phyloP scores from a whole-genome alignment of 2,797 vertebrate species.

The Steatocranus sp. region DNA sequence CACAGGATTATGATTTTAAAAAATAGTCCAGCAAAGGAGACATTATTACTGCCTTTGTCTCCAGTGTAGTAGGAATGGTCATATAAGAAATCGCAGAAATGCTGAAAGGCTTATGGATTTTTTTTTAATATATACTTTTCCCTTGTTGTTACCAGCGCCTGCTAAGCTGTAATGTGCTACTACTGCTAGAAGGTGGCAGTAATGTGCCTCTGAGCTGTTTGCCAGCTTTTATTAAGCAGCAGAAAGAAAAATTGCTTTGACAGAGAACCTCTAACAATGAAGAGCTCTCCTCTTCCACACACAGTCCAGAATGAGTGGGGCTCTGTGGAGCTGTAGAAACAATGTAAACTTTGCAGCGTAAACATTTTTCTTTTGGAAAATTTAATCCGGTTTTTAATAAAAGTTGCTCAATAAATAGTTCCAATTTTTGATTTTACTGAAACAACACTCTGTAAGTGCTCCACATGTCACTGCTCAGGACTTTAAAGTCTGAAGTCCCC shows the following conservation, averaged over 20 bases:
- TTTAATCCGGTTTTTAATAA: accelerated
- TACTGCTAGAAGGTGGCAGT: accelerated
- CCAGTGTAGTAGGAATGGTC: accelerated
- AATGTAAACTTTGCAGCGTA: accelerated
- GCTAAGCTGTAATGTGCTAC: not conserved
- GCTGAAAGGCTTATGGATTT: not conserved
- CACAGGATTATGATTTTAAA: not conserved
- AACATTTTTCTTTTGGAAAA: not conserved
- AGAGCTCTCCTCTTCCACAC: not conserved
- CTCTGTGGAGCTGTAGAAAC: not conserved
- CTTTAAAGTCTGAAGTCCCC: too few species aligned
- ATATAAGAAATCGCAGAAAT: accelerated
- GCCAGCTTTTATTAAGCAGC: not conserved
- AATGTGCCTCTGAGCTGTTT: not conserved
- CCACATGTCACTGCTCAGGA: accelerated
- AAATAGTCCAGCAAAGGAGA: not conserved
- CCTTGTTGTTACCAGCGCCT: accelerated
- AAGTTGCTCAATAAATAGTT: not conserved
- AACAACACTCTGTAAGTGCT: not conserved
- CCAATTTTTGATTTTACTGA: accelerated
- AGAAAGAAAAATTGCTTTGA: accelerated
- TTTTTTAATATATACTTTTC: not conserved
- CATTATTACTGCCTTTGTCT: not conserved
- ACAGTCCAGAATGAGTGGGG: not conserved
- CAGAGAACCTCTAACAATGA: not conserved